Evolutionary conservation across 2,888 invertebrate species (phyloP), one percentile per base, ranked within the genome.

Genomic region (Amiota mariae): DNA sequence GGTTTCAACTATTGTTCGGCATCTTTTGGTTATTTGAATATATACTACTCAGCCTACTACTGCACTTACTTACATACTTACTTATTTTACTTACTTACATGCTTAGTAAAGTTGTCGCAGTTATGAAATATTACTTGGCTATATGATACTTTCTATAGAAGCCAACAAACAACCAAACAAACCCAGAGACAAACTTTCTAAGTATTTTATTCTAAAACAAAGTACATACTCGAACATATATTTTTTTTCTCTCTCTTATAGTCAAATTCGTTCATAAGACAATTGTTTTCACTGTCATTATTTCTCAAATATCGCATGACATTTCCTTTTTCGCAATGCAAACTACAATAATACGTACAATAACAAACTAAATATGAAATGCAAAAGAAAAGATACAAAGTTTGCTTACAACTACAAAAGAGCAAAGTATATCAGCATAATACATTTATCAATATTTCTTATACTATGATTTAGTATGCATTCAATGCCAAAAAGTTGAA

Each of bases 221-320:
- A 76, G 72, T 49, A 64, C 54, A 24, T 48, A 54, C 51, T 24
- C 47, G 51, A 54, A 54, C 8, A 36, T 12, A 63, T 54, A 15
- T 54, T 54, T 13, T 54, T 54, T 13, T 11, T 54, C 6, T 54
- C 10, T 13, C 10, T 13, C 6, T 54, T 13, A 8, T n/a, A 54
- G 46, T 36, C 63, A 36, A 9, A 48, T 18, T 68, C 8, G 20
- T 54, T 15, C 24, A 18, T 1, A 6, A 48, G 71, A 73, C 87
- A 81, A 83, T 83, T 86, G 83, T 83, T 84, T 82, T 85, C 74
- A 83, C 81, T 82, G 78, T 81, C 71, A 72, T 68, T 68, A 68
- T 68, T 51, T 51, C 36, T 36, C 67, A 68, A 68, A 20, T 68
- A 68, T 68, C 51, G 79, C 83, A 84, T 86, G 83, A 84, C 85